Conservation (phyloP, 2,797 vertebrate species). For the Mormyrus hasselquistii region DNA sequence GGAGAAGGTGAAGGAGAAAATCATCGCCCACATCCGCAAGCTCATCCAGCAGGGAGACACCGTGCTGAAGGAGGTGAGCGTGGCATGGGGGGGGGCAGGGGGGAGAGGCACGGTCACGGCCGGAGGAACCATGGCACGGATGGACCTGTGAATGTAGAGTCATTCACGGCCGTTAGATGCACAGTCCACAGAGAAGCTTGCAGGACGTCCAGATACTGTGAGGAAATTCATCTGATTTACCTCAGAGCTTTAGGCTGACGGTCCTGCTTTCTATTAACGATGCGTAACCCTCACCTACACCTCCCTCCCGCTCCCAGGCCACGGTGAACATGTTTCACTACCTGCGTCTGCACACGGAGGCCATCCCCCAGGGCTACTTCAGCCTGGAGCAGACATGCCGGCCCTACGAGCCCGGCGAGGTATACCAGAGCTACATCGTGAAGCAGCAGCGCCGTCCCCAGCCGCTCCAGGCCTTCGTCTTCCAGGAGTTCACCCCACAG, state of each 20-base stretch:
- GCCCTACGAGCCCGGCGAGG: constrained; percentile 71
- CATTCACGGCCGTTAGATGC: constrained; percentile 27
- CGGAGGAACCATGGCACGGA: constrained; percentile 32
- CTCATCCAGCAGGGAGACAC: constrained; percentile 84
- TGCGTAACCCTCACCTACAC: background rate
- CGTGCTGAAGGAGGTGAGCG: constrained; percentile 72
- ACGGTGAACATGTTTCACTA: constrained; percentile 81
- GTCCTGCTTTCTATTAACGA: background rate
- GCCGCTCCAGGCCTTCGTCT: constrained; percentile 56
- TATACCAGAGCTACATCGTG: constrained; percentile 73
- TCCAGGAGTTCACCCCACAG: constrained; percentile 63
- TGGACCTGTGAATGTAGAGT: background rate
- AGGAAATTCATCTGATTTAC: background rate
- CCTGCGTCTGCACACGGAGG: constrained; percentile 68
- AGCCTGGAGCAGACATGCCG: constrained; percentile 69
- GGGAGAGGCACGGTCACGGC: background rate
- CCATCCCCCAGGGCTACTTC: constrained; percentile 65
- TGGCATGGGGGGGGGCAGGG: background rate
- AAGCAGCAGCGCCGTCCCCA: constrained; percentile 46
- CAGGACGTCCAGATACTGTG: background rate
- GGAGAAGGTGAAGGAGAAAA: constrained; percentile 71
- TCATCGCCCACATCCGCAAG: constrained; percentile 79
- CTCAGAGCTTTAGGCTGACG: background rate
- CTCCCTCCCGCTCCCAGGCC: constrained; percentile 52
- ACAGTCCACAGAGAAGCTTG: background rate